Evolutionary conservation across 1,140 invertebrate genomes (phyloP).

Genomic region (Neotoxoptera formosana): DNA sequence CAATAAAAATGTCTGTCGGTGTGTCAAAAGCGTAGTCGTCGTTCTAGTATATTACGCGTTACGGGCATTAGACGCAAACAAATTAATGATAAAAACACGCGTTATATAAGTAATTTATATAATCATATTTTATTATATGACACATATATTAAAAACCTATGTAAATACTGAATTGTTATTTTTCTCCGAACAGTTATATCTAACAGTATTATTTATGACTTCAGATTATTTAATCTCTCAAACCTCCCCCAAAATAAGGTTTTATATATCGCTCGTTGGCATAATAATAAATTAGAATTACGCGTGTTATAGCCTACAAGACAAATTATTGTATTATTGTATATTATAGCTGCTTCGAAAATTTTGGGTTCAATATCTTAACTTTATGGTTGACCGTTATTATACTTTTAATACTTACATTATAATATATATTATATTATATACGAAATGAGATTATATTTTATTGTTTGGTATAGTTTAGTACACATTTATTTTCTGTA

Average conservation of each 20-base stretch:
- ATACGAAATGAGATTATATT: background rate
- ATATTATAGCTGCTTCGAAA: background rate
- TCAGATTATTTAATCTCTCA: background rate
- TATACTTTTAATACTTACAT: background rate
- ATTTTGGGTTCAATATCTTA: background rate
- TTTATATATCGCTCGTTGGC: background rate
- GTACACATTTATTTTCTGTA: background rate
- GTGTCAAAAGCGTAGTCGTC: background rate
- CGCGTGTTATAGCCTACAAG: background rate
- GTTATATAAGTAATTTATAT: background rate
- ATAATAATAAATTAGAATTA: slow-evolving; percentile 21
- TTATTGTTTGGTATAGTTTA: background rate
- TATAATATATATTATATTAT: background rate
- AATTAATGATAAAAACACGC: slow-evolving; percentile 15
- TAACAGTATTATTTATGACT: background rate
- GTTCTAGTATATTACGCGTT: background rate
- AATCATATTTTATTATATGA: background rate
- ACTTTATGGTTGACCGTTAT: background rate
- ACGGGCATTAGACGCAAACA: background rate
- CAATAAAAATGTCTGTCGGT: slow-evolving; percentile 34
- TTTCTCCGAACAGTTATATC: background rate
- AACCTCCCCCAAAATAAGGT: background rate
- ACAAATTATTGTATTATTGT: background rate
- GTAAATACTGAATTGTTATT: background rate
- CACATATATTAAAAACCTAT: background rate